Percentiles rank a stretch among this genome's conserved stretches.
Evolutionary conservation across 2,888 invertebrate species (phyloP).

Genomic region (Cantharis nigra): DNA sequence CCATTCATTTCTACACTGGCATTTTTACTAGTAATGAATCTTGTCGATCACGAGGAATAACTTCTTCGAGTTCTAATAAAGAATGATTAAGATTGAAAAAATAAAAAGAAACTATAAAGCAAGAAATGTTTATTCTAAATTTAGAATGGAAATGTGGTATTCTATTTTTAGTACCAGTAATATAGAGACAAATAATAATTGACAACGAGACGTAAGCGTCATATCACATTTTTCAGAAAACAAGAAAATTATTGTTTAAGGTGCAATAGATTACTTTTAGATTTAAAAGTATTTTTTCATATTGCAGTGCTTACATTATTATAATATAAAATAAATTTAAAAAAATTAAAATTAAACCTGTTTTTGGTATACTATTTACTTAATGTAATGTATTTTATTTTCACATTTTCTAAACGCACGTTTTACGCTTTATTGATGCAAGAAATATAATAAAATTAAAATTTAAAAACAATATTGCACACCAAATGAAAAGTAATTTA

Average conservation of each 20-base stretch:
- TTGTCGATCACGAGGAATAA: constrained; percentile 23
- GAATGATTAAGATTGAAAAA: constrained; percentile 33
- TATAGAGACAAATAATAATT: not conserved
- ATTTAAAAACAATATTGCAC: not conserved
- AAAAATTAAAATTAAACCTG: no score
- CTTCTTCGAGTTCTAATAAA: constrained; percentile 27
- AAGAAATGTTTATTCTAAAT: not conserved
- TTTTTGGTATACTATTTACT: no score
- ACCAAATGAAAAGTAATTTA: constrained; percentile 8
- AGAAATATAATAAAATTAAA: not conserved
- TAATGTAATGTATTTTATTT: no score
- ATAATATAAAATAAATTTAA: no score
- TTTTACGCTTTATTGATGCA: not conserved
- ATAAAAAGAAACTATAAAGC: constrained; percentile 15
- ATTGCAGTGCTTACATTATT: no score
- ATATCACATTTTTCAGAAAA: not conserved
- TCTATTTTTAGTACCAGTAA: not conserved
- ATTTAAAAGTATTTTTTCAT: no score
- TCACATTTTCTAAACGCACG: not conserved
- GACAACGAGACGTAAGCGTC: not conserved
- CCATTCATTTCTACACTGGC: constrained; percentile 17
- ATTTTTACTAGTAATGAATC: constrained; percentile 4
- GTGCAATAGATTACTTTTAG: no score
- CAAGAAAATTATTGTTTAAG: no score
- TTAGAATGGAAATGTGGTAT: not conserved